Evolutionary conservation across 2,888 invertebrate genomes (phyloP).

Genomic region (Lobophora halterata): DNA sequence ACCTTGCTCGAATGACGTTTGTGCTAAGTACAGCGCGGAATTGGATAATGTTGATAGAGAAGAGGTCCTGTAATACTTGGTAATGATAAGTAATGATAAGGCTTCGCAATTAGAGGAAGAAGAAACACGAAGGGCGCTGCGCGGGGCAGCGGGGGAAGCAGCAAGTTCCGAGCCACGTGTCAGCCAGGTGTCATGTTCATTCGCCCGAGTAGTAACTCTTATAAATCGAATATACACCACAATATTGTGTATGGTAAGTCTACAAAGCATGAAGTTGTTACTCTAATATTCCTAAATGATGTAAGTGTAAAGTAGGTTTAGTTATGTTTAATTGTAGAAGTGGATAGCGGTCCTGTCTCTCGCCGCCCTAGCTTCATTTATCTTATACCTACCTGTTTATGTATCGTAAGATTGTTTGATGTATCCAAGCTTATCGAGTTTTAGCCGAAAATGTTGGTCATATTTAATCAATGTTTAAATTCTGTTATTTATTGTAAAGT

Average conservation of each 20-base stretch:
- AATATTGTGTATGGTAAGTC: conserved; percentile 17
- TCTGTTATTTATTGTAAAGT: conserved; percentile 12
- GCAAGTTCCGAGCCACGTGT: too few relatives aligned
- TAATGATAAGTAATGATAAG: too few relatives aligned
- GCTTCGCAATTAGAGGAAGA: too few relatives aligned
- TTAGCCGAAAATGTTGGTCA: not conserved
- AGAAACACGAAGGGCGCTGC: too few relatives aligned
- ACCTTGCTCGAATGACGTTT: too few relatives aligned
- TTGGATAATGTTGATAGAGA: too few relatives aligned
- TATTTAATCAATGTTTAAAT: conserved; percentile 1
- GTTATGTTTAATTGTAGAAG: conserved; percentile 41
- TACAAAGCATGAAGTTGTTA: conserved; percentile 23
- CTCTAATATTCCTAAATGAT: conserved; percentile 57
- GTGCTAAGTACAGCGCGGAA: too few relatives aligned
- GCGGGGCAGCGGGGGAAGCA: too few relatives aligned
- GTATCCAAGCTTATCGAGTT: conserved; percentile 10
- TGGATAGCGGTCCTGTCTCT: conserved; percentile 1
- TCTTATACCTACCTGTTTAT: not conserved
- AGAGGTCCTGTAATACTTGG: too few relatives aligned
- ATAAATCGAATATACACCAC: conserved; percentile 22
- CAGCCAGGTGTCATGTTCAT: too few relatives aligned
- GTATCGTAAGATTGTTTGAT: conserved; percentile 10
- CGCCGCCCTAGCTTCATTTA: conserved; percentile 9
- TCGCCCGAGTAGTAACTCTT: too few relatives aligned
- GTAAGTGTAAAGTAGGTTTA: conserved; percentile 62